Conservation (phyloP, 1,140 invertebrate species). For the Sinonovacula constricta region DNA sequence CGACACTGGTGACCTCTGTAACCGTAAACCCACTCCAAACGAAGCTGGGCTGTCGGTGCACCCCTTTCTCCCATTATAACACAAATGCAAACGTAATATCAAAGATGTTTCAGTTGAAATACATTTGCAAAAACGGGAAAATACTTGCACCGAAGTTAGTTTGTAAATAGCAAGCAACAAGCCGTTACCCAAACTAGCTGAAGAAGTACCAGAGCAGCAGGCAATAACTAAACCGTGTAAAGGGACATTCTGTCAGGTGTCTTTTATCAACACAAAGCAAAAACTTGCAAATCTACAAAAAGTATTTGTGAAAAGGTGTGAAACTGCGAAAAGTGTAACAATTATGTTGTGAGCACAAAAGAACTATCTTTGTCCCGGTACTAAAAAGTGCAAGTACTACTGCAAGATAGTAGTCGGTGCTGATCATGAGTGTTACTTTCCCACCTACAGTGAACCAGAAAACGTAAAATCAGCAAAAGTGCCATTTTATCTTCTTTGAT, state of each 20-base stretch:
- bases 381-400: conserved; percentile 7
- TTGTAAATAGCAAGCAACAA: no score
- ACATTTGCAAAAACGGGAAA: no score
- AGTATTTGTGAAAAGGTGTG: conserved; percentile 6
- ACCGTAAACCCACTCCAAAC: conserved; percentile 79
- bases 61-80: conserved; percentile 73
- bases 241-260: no score
- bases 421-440: conserved; percentile 1
- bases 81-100: neutral
- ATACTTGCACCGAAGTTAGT: no score
- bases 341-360: neutral
- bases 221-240: no score
- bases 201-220: no score
- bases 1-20: conserved; percentile 79
- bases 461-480: neutral
- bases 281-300: neutral
- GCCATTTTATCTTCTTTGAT: conserved; percentile 15
- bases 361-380: neutral
- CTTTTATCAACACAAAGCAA: conserved; percentile 3
- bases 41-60: conserved; percentile 72
- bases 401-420: neutral
- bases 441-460: neutral
- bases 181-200: no score
- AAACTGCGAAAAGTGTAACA: neutral
- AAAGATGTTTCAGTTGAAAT: neutral